A percentile compares a stretch with the other conserved stretches of the same genome.
Evolutionary conservation across 2,888 invertebrate genomes (phyloP).

Genomic region (Timema podura): DNA sequence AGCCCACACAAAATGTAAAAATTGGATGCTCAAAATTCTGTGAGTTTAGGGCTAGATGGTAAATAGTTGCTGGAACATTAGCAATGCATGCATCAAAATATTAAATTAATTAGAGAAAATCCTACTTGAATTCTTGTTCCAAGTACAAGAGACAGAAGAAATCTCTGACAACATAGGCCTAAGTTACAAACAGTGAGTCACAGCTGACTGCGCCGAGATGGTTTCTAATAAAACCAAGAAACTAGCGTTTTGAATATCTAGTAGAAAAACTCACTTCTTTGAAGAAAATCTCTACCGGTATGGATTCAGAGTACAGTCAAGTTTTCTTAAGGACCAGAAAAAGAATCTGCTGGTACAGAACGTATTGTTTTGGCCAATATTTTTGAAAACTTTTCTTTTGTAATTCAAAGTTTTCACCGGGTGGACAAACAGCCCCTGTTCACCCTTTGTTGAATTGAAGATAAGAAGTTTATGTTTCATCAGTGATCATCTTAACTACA

Average conservation of each 20-base stretch:
- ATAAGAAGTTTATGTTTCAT: too few relatives aligned
- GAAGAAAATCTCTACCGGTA: not conserved
- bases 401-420: conserved; percentile 2
- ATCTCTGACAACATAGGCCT: not conserved
- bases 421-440: not conserved
- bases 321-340: not conserved
- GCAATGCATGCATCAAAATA: too few relatives aligned
- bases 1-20: too few relatives aligned
- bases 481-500: too few relatives aligned
- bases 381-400: not conserved
- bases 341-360: not conserved
- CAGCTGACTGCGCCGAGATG: not conserved
- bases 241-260: not conserved
- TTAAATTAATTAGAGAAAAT: too few relatives aligned
- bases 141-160: not conserved
- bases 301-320: not conserved
- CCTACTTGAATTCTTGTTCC: too few relatives aligned
- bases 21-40: too few relatives aligned
- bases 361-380: conserved; percentile 1
- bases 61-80: too few relatives aligned
- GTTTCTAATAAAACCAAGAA: not conserved
- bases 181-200: not conserved
- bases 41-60: too few relatives aligned
- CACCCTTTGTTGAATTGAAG: too few relatives aligned
- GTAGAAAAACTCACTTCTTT: not conserved